Evolutionary conservation across 1,140 invertebrate genomes (phyloP).

Genomic region (Colletes latitarsis): DNA sequence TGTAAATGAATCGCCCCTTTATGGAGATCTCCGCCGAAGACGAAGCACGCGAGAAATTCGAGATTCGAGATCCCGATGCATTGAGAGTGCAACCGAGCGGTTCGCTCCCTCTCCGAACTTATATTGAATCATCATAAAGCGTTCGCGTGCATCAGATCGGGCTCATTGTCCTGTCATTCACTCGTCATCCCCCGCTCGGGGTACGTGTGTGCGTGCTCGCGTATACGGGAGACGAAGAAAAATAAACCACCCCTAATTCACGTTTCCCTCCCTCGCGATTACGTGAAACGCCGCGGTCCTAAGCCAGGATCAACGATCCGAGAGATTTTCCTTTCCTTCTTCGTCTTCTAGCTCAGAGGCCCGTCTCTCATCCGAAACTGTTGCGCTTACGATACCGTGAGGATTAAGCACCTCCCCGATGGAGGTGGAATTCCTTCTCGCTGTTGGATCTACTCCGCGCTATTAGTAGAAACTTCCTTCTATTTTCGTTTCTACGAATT

Average conservation of each 20-base stretch:
- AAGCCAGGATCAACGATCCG: conserved; percentile 63
- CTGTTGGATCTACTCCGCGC: too few relatives aligned
- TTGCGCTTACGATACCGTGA: conserved; percentile 40
- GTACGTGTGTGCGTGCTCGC: conserved; percentile 22
- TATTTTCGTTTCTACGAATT: too few relatives aligned
- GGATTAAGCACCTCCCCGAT: conserved; percentile 37
- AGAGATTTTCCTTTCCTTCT: conserved; percentile 13
- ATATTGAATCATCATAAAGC: conserved; percentile 82
- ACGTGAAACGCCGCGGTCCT: conserved; percentile 51
- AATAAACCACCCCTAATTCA: conserved; percentile 81
- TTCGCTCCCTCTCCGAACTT: conserved; percentile 25
- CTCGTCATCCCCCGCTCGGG: conserved; percentile 77
- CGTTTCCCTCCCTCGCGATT: conserved; percentile 50
- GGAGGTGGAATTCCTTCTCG: conserved; percentile 31
- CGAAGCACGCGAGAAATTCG: conserved; percentile 70
- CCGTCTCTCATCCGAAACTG: conserved; percentile 53
- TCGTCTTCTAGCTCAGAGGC: background rate
- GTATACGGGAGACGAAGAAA: conserved; percentile 62
- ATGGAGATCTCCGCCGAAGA: conserved; percentile 14
- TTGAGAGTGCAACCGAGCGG: conserved; percentile 76
- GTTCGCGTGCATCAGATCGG: conserved; percentile 78
- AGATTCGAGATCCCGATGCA: conserved; percentile 65
- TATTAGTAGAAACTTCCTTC: too few relatives aligned
- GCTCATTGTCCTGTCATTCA: conserved; percentile 82
- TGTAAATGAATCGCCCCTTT: conserved; percentile 56